Conservation (phyloP, 2,797 vertebrate species). For the Columba guinea region DNA sequence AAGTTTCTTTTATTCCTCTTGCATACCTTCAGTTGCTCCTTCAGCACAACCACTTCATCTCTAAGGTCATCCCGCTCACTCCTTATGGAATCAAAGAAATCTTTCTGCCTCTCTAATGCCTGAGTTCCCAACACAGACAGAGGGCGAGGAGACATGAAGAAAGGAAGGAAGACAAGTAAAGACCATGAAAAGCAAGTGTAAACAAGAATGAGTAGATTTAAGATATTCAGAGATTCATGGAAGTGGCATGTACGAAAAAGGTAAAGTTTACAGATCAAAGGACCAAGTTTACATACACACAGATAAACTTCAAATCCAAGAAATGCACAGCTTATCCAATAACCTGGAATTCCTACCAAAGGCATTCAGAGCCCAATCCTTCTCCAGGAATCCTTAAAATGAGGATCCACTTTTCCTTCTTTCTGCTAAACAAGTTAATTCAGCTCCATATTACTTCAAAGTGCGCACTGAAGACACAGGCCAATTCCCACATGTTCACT, state of each 20-base stretch:
- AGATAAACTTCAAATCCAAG: constrained; percentile 31
- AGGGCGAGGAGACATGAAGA: constrained; percentile 30
- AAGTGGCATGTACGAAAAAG: background rate
- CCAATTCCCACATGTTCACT: background rate
- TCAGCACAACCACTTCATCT: constrained; percentile 90
- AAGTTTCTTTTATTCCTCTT: background rate
- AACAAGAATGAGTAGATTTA: constrained; percentile 34
- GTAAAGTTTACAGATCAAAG: background rate
- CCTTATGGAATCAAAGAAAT: constrained; percentile 94
- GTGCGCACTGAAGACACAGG: background rate
- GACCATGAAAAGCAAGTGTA: constrained; percentile 29
- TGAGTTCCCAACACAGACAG: constrained; percentile 74
- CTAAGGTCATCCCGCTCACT: constrained; percentile 94
- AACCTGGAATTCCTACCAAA: background rate
- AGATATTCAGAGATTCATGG: constrained; percentile 10
- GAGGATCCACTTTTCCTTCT: background rate
- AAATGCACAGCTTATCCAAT: background rate
- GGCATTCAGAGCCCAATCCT: background rate
- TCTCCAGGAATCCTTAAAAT: background rate
- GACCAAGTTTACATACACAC: background rate
- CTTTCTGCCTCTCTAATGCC: constrained; percentile 99
- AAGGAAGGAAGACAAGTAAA: constrained; percentile 61
- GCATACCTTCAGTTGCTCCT: constrained; percentile 93
- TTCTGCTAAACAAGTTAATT: background rate
- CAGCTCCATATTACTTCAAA: background rate